Conservation (phyloP, 2,797 vertebrate species). For the Hemitrygon akajei region DNA sequence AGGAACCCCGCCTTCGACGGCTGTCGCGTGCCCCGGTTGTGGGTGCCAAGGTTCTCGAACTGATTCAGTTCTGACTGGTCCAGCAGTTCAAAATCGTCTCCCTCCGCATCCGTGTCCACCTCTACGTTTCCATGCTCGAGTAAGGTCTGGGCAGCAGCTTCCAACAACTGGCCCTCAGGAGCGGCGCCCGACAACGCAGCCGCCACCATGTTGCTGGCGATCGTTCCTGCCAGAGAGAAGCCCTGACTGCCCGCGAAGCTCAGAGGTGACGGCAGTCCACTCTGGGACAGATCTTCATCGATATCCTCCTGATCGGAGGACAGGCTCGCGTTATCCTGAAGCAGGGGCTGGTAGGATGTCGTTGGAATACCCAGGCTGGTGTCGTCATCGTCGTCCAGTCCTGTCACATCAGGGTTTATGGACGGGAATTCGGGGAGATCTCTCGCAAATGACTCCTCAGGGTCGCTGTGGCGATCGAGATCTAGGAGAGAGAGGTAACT, state of each 20-base stretch:
- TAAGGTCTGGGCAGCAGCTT: slow-evolving; percentile 60
- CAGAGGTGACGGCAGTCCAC: slow-evolving; percentile 50
- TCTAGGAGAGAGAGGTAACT: slow-evolving; percentile 56
- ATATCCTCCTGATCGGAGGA: slow-evolving; percentile 70
- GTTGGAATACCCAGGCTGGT: slow-evolving; percentile 89
- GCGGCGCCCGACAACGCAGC: slow-evolving; percentile 70
- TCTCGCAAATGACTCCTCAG: slow-evolving; percentile 89
- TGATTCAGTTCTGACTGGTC: slow-evolving; percentile 94
- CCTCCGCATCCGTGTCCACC: slow-evolving; percentile 81
- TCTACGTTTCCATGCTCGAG: slow-evolving; percentile 81
- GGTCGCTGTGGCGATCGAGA: slow-evolving; percentile 87
- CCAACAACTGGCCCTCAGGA: slow-evolving; percentile 54
- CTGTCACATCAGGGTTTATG: slow-evolving; percentile 80
- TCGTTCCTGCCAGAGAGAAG: slow-evolving; percentile 71
- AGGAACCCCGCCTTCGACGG: slow-evolving; percentile 57
- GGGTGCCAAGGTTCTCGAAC: slow-evolving; percentile 75
- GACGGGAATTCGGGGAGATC: slow-evolving; percentile 94
- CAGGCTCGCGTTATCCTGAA: slow-evolving; percentile 57
- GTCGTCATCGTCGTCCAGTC: slow-evolving; percentile 85
- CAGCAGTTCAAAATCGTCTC: slow-evolving; percentile 95
- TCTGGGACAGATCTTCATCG: slow-evolving; percentile 63
- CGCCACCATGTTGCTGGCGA: slow-evolving; percentile 87
- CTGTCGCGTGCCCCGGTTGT: slow-evolving; percentile 50
- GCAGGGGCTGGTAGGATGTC: slow-evolving; percentile 54
- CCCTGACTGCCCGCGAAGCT: slow-evolving; percentile 58